Base-by-base conservation (phyloP, 2,888 invertebrate genomes). In the Leptura quadrifasciata region DNA sequence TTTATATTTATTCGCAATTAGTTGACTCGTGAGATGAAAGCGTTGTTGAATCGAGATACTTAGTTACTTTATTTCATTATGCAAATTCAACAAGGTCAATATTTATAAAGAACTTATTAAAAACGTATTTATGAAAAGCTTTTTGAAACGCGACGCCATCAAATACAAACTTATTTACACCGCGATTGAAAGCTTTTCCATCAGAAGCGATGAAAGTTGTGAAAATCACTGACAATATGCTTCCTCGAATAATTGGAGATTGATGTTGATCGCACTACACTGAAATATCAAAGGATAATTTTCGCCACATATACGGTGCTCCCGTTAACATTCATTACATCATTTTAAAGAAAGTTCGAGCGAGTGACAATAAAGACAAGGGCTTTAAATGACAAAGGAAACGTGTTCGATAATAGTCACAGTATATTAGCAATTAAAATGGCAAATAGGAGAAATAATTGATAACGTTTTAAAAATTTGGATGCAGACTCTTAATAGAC, bases 161-260 rank as follows among this genome's bases (percentile, higher is more conserved):
- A 17, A 68, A 55, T 55, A 68, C 18, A 31, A 68, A 68, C 68
- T 57, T 68, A 68, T 68, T 68, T 55, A 68, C 55, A 55, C 55
- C 67, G 54, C 52, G 55, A 55, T 10, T 68, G 57, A 35, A 35
- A 68, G 57, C 35, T 18, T 31, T 68, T 31, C 27, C 57, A 9
- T 10, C 18, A 57, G 27, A 31, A 17, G 55, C 31, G 55, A 27
- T 55, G 55, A 18, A 68, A 55, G 17, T 63, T 68, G 24, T 27
- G 68, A 68, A 68, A 68, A 57, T 57, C 35, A 68, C 57, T 31
- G 55, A 57, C 68, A 57, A 68, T 68, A 52, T 31, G 68, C 24
- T 57, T 68, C 21, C 8, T 6, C 57, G 55, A 55, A 31, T 68
- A 68, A 68, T 57, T 68, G 57, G 68, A 57, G 31, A 52, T 17